A percentile compares a stretch with the other conserved stretches of the same genome.
phyloP scores from a whole-genome alignment of 2,797 vertebrate species.

The Pseudochirops corinnae region DNA sequence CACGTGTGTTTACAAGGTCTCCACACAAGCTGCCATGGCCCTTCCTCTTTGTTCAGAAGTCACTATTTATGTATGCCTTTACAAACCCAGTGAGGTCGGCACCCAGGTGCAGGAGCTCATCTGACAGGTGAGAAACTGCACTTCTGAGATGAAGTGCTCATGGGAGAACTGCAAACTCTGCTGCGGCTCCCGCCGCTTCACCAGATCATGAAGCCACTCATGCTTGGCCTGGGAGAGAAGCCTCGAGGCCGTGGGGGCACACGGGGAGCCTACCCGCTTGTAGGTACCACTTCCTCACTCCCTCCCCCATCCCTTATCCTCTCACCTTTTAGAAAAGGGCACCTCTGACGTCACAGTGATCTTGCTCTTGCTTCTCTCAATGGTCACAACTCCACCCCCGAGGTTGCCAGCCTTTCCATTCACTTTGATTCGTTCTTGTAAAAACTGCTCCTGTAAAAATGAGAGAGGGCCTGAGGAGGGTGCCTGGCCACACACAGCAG shows the following conservation, averaged over 20 bases:
- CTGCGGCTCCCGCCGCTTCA: fast-evolving
- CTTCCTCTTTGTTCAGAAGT: too few relatives aligned
- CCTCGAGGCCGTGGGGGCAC: too few relatives aligned
- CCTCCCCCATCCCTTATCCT: fast-evolving
- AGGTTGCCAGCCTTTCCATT: conserved; percentile 97
- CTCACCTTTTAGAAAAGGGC: conserved; percentile 97
- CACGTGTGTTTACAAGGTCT: background rate
- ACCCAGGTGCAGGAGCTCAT: background rate
- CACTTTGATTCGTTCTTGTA: conserved; percentile 98
- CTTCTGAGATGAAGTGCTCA: background rate
- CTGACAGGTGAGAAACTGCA: background rate
- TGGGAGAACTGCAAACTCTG: background rate
- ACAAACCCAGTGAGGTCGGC: background rate
- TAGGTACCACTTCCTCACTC: background rate
- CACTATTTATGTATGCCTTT: background rate
- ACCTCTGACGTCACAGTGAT: conserved; percentile 97
- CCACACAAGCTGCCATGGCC: background rate
- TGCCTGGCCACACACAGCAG: fast-evolving
- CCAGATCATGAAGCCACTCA: background rate
- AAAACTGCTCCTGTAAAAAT: conserved; percentile 93
- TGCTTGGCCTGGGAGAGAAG: too few relatives aligned
- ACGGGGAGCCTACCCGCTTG: background rate
- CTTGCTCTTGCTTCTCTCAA: conserved; percentile 98
- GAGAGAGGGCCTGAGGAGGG: background rate
- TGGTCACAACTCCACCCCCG: conserved; percentile 94